Base-by-base conservation (phyloP, 2,797 vertebrate species). In the Takifugu ocellatus region DNA sequence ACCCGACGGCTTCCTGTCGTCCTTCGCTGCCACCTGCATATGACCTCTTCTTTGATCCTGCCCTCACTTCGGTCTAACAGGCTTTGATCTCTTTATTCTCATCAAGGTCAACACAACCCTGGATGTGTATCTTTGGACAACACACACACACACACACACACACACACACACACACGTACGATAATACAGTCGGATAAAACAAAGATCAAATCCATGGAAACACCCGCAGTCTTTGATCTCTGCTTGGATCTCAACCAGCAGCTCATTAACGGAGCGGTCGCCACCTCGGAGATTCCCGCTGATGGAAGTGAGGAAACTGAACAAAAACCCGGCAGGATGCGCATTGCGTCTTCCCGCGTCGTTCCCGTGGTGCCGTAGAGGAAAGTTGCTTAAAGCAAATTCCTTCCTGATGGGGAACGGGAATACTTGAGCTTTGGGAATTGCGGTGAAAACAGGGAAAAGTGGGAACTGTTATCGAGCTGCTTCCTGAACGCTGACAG, bases 251-350 rank as follows among this genome's bases (percentile, higher is more conserved):
- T 61, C 45, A 57, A 72, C 62, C 49, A 51, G 47, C 62, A 66
- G 56, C 60, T 74, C 70, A 59, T 70, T 64, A 64, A 46, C 61
- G 57, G 56, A 47, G n/a, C 70, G 57, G 75, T 61, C 69, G 46
- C 49, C 49, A 39, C 54, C 26, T 59, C 25, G 54, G 36, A 72
- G 65, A 80, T 80, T 66, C 57, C 36, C 74, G 58, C 46, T 50
- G 54, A 56, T 3, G 3, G 51, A 78, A 63, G 21, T 56, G 59
- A 64, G 59, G 61, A 76, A 81, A 81, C 36, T 72, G 50, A 78
- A 74, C 66, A 42, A 76, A 79, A 64, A 73, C 79, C 68, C 75
- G 9, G 58, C 31, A 29, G 67, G 50, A 2, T 54, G 72, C 49
- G 48, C 50, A 44, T 29, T 50, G 1, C 60, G 51, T 57, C 26